These are phyloP conservation scores for Eretmocerus hayati DNA, from an alignment of 2,888 invertebrate genomes.

Conservation along the genomic window DNA sequence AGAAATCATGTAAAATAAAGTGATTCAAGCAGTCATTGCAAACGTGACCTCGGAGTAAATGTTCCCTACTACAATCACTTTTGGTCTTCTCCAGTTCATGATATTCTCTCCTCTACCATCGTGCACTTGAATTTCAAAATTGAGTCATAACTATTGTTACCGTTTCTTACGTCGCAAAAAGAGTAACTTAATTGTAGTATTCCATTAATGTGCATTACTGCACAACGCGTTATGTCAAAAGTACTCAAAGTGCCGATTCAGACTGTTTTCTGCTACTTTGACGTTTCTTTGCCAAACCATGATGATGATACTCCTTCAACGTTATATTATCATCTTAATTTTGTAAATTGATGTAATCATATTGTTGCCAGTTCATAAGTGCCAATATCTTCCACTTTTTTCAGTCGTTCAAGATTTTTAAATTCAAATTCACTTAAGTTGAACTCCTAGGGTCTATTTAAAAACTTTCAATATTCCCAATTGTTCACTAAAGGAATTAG, in stretches of 20 bases:
- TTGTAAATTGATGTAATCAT: conserved; percentile 20
- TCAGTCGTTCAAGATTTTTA: no score
- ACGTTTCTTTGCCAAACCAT: conserved; percentile 8
- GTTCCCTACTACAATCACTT: conserved; percentile 3
- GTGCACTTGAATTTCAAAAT: conserved; percentile 12
- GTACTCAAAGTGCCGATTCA: conserved; percentile 18
- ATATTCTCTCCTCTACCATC: background rate
- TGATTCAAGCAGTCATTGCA: conserved; percentile 10
- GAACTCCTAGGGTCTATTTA: no score
- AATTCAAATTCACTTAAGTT: no score
- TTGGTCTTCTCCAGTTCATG: background rate
- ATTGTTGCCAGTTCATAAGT: conserved; percentile 24
- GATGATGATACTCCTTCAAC: conserved; percentile 8
- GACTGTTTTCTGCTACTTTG: conserved; percentile 2
- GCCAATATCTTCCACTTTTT: conserved; percentile 18
- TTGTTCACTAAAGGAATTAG: no score
- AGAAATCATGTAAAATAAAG: conserved; percentile 19
- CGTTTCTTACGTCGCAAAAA: conserved; percentile 15
- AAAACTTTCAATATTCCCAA: no score
- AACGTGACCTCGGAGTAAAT: conserved; percentile 5
- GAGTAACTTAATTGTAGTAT: conserved; percentile 20
- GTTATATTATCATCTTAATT: conserved; percentile 10
- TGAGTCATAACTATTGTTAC: background rate
- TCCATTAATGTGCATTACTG: conserved; percentile 11
- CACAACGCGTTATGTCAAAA: conserved; percentile 11